Base-by-base conservation (phyloP, 2,113 vertebrate species). In the Cygnus atratus region DNA sequence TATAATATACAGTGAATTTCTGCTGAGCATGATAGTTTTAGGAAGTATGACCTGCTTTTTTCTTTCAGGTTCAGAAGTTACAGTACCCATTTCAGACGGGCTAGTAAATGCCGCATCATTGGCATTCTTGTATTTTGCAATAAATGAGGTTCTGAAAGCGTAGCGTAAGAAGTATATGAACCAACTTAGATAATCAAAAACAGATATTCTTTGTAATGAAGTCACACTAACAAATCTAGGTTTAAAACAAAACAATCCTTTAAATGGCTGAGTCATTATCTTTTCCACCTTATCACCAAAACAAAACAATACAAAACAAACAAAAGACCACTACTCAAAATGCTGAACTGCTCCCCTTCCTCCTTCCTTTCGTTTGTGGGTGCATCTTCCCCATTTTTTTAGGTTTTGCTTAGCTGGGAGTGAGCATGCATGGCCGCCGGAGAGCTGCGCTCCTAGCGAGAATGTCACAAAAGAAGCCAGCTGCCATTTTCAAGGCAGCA, bases 21-120 rank as follows among this genome's bases (percentile, higher is more conserved):
- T 93, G 76, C 28, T 17, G 14, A 95, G 81, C 44, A 75, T 39
- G 66, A 76, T 31, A 55, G 81, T 63, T 92, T 88, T 57, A 43
- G 8, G n/a, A 73, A 78, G 16, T 39, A 72, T 52, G 48, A 75
- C 52, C 37, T 31, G 17, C 22, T 70, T 76, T 74, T 87, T 87
- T 74, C 44, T 86, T 89, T 54, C 41, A 94, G 78, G 79, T 88
- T 82, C 86, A 80, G 35, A 77, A 57, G 90, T 90, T 96, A 33
- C 16, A 85, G 80, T 88, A 97, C 67, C 74, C 89, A 70, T 89
- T 92, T 95, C 92, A 93, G 68, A 95, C 58, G 68, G 46, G 44
- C 52, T 92, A 82, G 80, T 83, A 95, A 95, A 94, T 70, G 84
- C 52, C 54, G 18, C 41, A 78, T 79, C 29, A 74, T 13, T 59